phyloP scores from a whole-genome alignment of 2,797 vertebrate genomes.

The Parauchenoglanis ngamensis region DNA sequence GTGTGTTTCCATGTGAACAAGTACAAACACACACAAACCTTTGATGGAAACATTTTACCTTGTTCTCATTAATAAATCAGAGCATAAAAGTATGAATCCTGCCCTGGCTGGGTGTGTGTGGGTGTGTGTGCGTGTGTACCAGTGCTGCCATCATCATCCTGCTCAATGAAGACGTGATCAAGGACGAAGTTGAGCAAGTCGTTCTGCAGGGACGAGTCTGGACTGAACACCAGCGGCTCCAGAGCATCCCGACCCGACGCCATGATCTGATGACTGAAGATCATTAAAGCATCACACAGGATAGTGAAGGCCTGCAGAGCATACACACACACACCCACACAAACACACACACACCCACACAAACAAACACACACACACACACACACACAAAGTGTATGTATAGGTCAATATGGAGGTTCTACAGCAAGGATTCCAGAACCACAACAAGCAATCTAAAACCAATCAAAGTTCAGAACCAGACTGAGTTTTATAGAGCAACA shows the following conservation, averaged over 20 bases:
- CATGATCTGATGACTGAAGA: slow-evolving; percentile 97
- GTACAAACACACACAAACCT: background rate
- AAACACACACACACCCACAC: background rate
- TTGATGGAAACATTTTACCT: background rate
- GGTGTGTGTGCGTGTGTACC: slow-evolving; percentile 66
- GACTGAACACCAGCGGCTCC: slow-evolving; percentile 88
- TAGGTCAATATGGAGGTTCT: background rate
- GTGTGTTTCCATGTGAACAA: background rate
- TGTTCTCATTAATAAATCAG: background rate
- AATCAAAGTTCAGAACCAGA: background rate
- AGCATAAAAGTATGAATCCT: background rate
- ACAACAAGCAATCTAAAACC: background rate
- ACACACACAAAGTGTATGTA: background rate
- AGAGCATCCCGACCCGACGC: slow-evolving; percentile 88
- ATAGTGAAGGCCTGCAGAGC: slow-evolving; percentile 88
- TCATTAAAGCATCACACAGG: slow-evolving; percentile 90
- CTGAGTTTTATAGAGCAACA: background rate
- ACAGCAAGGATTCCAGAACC: background rate
- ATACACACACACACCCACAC: slow-evolving; percentile 7
- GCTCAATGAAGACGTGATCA: slow-evolving; percentile 95
- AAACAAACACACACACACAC: slow-evolving; percentile 9
- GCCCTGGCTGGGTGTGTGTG: background rate
- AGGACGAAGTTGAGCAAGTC: slow-evolving; percentile 93
- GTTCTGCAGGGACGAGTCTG: slow-evolving; percentile 90
- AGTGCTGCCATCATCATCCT: slow-evolving; percentile 90